These are phyloP conservation scores for Florisuga fusca DNA, from an alignment of 2,797 vertebrate species.

Conservation along the genomic window DNA sequence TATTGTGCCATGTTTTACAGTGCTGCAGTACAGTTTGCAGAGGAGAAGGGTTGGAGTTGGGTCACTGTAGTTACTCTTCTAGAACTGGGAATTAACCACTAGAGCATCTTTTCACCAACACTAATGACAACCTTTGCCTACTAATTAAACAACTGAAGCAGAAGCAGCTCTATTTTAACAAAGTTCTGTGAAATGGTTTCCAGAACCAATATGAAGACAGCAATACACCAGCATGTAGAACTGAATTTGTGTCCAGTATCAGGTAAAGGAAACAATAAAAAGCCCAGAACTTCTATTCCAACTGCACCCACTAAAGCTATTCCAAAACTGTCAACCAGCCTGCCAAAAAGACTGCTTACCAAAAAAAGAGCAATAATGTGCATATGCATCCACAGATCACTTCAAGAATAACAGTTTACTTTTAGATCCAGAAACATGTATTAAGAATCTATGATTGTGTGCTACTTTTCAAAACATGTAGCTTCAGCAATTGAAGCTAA, in stretches of 20 bases:
- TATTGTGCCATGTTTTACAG: no score
- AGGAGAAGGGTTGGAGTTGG: no score
- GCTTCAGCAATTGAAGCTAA: background rate
- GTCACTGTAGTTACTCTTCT: no score
- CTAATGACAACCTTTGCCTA: no score
- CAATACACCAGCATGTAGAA: background rate
- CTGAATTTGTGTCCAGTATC: background rate
- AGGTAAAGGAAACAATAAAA: background rate
- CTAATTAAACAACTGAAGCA: no score
- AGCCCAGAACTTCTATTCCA: background rate
- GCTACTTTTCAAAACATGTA: background rate
- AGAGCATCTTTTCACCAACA: no score
- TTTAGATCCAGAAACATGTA: background rate
- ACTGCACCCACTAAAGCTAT: background rate
- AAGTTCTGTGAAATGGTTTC: no score
- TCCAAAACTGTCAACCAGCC: background rate
- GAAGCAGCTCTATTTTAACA: no score
- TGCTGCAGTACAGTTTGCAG: no score
- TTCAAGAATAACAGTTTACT: background rate
- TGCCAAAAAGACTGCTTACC: background rate
- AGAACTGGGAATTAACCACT: no score
- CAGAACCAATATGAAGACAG: no score
- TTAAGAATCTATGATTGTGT: background rate
- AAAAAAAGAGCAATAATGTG: background rate
- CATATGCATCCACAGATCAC: background rate